Percentiles rank a stretch among this genome's conserved stretches.
phyloP scores from a whole-genome alignment of 2,113 vertebrate genomes.

The Chamaetylas fuelleborni region DNA sequence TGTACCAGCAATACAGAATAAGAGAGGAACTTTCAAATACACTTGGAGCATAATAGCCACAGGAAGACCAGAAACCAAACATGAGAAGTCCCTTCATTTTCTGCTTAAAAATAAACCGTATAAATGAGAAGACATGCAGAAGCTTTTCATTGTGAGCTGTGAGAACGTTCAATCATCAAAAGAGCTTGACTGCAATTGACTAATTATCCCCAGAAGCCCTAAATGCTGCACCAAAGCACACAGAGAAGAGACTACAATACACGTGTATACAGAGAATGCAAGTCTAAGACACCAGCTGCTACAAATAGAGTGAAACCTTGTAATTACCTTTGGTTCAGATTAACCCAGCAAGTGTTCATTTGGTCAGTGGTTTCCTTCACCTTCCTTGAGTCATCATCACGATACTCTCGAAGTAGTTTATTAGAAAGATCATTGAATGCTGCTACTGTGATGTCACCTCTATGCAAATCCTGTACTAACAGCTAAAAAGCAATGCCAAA shows the following conservation, averaged over 20 bases:
- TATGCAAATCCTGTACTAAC: slow-evolving; percentile 86
- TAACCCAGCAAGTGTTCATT: slow-evolving; percentile 84
- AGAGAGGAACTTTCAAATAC: neutral
- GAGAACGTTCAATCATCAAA: neutral
- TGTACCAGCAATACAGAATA: neutral
- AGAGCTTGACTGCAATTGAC: neutral
- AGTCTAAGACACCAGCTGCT: neutral
- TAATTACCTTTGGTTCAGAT: slow-evolving; percentile 87
- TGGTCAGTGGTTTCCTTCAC: slow-evolving; percentile 90
- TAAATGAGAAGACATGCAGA: neutral
- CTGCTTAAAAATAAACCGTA: neutral
- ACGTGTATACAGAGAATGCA: fast-evolving
- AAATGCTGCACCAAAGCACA: neutral
- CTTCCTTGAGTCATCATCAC: slow-evolving; percentile 87
- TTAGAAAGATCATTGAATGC: slow-evolving; percentile 88
- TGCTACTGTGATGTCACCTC: slow-evolving; percentile 79
- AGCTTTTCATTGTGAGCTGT: neutral
- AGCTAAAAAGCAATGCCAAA: slow-evolving; percentile 69
- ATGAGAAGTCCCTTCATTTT: neutral
- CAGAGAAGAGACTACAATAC: neutral
- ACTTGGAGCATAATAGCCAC: neutral
- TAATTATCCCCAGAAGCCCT: neutral
- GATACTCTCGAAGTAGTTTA: slow-evolving; percentile 88
- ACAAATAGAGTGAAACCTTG: neutral
- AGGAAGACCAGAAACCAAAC: neutral